phyloP scores from a whole-genome alignment of 2,888 invertebrate species.

The Hyppa rectilinea region DNA sequence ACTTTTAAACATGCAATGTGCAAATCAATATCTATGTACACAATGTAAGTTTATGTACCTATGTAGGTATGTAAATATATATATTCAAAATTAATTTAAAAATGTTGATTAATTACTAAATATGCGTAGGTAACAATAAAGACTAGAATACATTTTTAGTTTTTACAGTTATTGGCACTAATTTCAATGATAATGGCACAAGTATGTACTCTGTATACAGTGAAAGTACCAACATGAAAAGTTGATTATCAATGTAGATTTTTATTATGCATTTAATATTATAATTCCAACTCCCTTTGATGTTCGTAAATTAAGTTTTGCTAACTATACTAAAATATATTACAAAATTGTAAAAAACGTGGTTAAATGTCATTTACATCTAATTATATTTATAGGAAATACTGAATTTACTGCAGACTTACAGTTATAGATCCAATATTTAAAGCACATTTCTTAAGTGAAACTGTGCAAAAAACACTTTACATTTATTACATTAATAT shows the following conservation, averaged over 20 bases:
- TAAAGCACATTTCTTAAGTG: constrained; percentile 82
- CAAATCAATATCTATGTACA: constrained; percentile 86
- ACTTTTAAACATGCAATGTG: constrained; percentile 83
- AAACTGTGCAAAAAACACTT: constrained; percentile 86
- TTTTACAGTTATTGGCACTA: constrained; percentile 91
- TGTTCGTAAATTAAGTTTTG: constrained; percentile 83
- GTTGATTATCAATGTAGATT: constrained; percentile 56
- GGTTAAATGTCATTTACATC: constrained; percentile 82
- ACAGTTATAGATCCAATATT: constrained; percentile 78
- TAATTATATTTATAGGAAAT: constrained; percentile 87
- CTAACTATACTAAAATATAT: constrained; percentile 87
- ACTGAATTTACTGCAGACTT: constrained; percentile 85
- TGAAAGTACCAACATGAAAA: constrained; percentile 74
- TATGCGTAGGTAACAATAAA: constrained; percentile 89
- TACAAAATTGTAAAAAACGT: constrained; percentile 87
- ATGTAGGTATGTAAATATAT: constrained; percentile 77
- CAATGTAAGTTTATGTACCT: constrained; percentile 78
- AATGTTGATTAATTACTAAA: constrained; percentile 89
- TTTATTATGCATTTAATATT: constrained; percentile 77
- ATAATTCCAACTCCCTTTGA: constrained; percentile 78
- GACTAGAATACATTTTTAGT: constrained; percentile 90
- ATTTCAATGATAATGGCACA: constrained; percentile 88
- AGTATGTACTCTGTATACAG: constrained; percentile 84
- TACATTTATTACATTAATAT: constrained; percentile 82
- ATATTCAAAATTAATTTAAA: constrained; percentile 86